Percentiles rank a stretch among this genome's conserved stretches.
These are phyloP conservation scores for Heliconius hortense DNA, from an alignment of 2,888 invertebrate genomes.

Conservation along the genomic window DNA sequence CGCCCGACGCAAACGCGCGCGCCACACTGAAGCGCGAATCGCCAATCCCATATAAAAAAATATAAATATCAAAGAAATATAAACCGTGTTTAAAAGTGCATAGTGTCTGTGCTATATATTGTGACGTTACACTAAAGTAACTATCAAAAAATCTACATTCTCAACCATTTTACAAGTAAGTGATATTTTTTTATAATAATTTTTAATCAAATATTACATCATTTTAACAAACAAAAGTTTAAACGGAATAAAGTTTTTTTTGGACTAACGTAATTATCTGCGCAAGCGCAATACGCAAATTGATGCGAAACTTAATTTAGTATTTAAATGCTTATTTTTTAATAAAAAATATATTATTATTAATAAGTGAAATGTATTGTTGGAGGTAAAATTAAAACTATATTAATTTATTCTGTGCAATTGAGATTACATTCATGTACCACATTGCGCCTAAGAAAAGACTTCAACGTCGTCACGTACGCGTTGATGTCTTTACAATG, in stretches of 20 bases:
- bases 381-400: slow-evolving; percentile 3
- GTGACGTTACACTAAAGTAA: slow-evolving; percentile 55
- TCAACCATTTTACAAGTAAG: slow-evolving; percentile 75
- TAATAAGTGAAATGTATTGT: slow-evolving; percentile 11
- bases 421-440: slow-evolving; percentile 3
- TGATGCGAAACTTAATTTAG: slow-evolving; percentile 45
- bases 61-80: slow-evolving; percentile 45
- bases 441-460: slow-evolving; percentile 38
- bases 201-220: slow-evolving; percentile 45
- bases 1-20: slow-evolving; percentile 66
- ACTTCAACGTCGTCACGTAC: slow-evolving; percentile 44
- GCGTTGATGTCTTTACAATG: slow-evolving; percentile 75
- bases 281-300: slow-evolving; percentile 43
- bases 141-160: slow-evolving; percentile 52
- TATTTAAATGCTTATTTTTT: slow-evolving; percentile 38
- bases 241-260: slow-evolving; percentile 21
- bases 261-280: slow-evolving; percentile 38
- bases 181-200: slow-evolving; percentile 53
- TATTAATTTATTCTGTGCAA: not conserved
- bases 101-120: slow-evolving; percentile 70
- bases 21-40: slow-evolving; percentile 58
- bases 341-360: slow-evolving; percentile 41
- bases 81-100: slow-evolving; percentile 63
- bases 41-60: slow-evolving; percentile 49
- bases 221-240: slow-evolving; percentile 32